Conservation (phyloP, 2,888 invertebrate genomes). For the Lepidocyrtoides sp. region DNA sequence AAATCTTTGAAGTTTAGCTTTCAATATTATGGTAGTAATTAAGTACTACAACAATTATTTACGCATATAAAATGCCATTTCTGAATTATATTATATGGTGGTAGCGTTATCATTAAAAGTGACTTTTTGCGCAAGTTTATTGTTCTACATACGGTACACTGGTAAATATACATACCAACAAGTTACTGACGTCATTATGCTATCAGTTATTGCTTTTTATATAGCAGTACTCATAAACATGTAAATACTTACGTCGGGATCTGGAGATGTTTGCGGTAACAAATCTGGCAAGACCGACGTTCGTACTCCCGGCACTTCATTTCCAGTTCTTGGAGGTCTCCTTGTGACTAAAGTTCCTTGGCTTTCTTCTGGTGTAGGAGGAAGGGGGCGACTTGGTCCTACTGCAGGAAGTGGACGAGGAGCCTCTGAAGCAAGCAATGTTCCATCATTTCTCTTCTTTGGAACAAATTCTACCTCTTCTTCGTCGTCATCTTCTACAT, state of each 20-base stretch:
- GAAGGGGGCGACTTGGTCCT: slow-evolving; percentile 96
- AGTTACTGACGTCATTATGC: no score
- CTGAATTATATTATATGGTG: not conserved
- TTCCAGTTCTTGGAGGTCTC: slow-evolving; percentile 74
- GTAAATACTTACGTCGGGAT: slow-evolving; percentile 83
- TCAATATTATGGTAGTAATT: not conserved
- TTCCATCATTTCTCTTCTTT: slow-evolving; percentile 94
- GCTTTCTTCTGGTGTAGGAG: slow-evolving; percentile 96
- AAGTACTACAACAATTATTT: not conserved
- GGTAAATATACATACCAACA: no score
- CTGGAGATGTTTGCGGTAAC: slow-evolving; percentile 90
- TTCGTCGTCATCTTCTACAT: slow-evolving; percentile 92
- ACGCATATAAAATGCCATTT: not conserved
- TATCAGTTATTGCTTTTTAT: no score
- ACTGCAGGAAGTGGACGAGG: slow-evolving; percentile 94
- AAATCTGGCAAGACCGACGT: slow-evolving; percentile 98
- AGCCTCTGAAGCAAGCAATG: slow-evolving; percentile 97
- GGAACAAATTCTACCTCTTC: slow-evolving; percentile 87
- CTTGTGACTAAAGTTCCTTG: slow-evolving; percentile 85
- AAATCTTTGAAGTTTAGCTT: slow-evolving; percentile 31
- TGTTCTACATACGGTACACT: not conserved
- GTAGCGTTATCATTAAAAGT: not conserved
- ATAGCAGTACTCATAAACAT: no score
- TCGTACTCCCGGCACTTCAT: slow-evolving; percentile 88
- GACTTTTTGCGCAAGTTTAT: not conserved